These are phyloP conservation scores for Tinea pellionella DNA, from an alignment of 2,888 invertebrate genomes.

Conservation along the genomic window DNA sequence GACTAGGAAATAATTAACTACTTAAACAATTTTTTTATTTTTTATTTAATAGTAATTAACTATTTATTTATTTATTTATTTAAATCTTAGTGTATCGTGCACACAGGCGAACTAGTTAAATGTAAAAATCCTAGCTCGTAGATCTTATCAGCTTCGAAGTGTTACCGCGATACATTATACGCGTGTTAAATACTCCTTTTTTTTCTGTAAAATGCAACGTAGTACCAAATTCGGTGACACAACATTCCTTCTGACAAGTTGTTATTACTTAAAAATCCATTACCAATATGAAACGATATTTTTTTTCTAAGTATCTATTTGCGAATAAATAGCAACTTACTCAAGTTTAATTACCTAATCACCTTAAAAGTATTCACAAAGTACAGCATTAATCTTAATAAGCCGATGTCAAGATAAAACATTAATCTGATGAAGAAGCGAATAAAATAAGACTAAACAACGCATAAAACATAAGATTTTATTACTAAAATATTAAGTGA, in stretches of 20 bases:
- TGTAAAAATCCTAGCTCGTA: no score
- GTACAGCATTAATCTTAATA: slow-evolving; percentile 2
- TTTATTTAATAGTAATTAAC: no score
- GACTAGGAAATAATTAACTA: no score
- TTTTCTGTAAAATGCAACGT: no score
- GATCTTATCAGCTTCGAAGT: no score
- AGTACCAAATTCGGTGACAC: background rate
- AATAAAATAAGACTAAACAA: background rate
- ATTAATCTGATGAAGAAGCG: background rate
- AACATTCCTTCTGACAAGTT: background rate
- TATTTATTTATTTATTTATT: no score
- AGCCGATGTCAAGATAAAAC: slow-evolving; percentile 2
- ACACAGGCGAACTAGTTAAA: no score
- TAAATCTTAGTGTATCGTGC: no score
- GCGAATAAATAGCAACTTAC: background rate
- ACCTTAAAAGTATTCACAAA: background rate
- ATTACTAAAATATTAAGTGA: slow-evolving; percentile 1
- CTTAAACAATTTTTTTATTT: no score
- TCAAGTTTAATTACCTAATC: background rate
- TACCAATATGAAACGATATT: background rate
- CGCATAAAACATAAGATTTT: background rate
- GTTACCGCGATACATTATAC: no score
- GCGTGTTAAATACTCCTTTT: no score
- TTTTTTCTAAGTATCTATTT: background rate
- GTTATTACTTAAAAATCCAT: background rate